Conservation (phyloP, 1,140 invertebrate species). For the Listronotus bonariensis region DNA sequence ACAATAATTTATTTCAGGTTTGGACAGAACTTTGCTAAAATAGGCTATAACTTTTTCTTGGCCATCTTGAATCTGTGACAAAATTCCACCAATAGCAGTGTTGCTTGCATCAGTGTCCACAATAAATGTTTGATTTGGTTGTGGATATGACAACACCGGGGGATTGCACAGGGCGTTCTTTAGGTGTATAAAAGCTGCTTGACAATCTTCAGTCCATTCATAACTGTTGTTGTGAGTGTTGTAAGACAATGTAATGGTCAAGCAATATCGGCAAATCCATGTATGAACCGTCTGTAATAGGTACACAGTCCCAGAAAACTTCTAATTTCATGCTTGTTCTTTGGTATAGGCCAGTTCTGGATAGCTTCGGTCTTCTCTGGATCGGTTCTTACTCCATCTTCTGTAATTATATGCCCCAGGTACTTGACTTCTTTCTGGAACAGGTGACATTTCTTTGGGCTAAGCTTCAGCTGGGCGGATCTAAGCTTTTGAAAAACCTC, state of each 20-base stretch:
- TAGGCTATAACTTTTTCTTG: too few relatives aligned
- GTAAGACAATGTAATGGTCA: slow-evolving; percentile 38
- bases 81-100: too few relatives aligned
- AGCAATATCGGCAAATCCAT: slow-evolving; percentile 40
- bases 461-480: slow-evolving; percentile 49
- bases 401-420: slow-evolving; percentile 55
- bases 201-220: slow-evolving; percentile 20
- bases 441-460: slow-evolving; percentile 54
- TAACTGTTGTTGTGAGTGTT: slow-evolving; percentile 10
- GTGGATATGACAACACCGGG: too few relatives aligned
- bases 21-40: too few relatives aligned
- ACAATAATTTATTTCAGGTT: too few relatives aligned
- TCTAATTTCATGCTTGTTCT: slow-evolving; percentile 24
- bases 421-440: slow-evolving; percentile 48
- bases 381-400: slow-evolving; percentile 50
- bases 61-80: too few relatives aligned
- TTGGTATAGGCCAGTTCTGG: slow-evolving; percentile 14
- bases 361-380: slow-evolving; percentile 53
- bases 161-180: too few relatives aligned
- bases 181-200: too few relatives aligned
- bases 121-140: too few relatives aligned
- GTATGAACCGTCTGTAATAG: slow-evolving; percentile 45
- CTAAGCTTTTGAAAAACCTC: slow-evolving; percentile 48
- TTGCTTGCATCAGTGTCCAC: too few relatives aligned
- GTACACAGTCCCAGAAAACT: slow-evolving; percentile 46